A percentile compares a stretch with the other conserved stretches of the same genome.
Evolutionary conservation across 64 coral and sea anemone genomes (phyloP).

Genomic region (Porites australiensis): DNA sequence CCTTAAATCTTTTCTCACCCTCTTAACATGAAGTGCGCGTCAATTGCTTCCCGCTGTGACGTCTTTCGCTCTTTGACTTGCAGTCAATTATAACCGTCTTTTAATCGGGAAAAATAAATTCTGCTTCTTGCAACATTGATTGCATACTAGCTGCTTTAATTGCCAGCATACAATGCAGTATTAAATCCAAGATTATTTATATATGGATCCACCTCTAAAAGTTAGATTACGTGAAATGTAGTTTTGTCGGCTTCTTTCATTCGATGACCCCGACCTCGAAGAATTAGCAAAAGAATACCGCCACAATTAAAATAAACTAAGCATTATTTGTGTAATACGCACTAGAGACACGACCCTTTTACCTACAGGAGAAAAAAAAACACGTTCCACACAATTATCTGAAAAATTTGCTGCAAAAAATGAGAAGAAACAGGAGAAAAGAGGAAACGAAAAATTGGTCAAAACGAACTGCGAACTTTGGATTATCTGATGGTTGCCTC

Average conservation of each 20-base stretch:
- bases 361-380: neutral
- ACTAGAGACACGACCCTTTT: neutral
- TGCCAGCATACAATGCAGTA: neutral
- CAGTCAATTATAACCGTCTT: neutral
- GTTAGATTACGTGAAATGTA: neutral
- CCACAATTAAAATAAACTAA: neutral
- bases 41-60: constrained; percentile 5
- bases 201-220: neutral
- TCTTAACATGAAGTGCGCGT: neutral
- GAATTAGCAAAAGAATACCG: constrained; percentile 2
- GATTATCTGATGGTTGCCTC: no score
- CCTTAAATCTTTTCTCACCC: constrained; percentile 16
- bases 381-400: neutral
- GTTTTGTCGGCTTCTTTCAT: neutral
- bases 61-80: neutral
- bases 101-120: neutral
- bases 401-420: neutral
- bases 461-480: no score
- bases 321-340: neutral
- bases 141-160: neutral
- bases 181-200: neutral
- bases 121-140: neutral
- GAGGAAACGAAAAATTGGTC: no score
- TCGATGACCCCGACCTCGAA: neutral
- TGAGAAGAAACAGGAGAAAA: neutral